Base-by-base conservation (phyloP, 2,113 vertebrate species). In the Cephalophus harveyi region DNA sequence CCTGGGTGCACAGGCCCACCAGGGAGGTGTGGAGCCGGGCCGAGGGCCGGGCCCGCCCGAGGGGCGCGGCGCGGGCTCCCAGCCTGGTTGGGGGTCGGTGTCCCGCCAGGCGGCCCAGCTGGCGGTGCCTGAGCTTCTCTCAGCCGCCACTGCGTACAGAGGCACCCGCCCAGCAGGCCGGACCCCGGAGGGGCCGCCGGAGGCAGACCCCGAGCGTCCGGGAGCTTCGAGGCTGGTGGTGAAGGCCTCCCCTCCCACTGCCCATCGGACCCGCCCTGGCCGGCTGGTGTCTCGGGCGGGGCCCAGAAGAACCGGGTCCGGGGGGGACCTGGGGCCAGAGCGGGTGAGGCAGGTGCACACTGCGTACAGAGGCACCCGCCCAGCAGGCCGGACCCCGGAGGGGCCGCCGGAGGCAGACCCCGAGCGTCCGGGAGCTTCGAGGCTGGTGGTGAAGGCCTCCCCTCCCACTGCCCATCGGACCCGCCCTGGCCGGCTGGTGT, bases 21-120 rank as follows among this genome's bases (percentile, higher is more conserved):
- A 23, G 57, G 48, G 10, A 21, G 23, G 36, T 6, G 0, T 15
- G 1, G 50, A 25, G 33, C 15, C 2, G 0, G 6, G 10, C 0
- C 15, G 7, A 14, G 27, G 52, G 40, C 33, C 28, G 3, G 25
- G 27, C 43, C 43, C 7, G 4, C 25, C 10, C 0, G 2, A 25
- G 57, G 71, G 12, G 2, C n/a, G 3, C 5, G 0, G 7, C 2
- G 1, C 16, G 11, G 46, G 16, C 5, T 6, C 5, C 28, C 9
- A 3, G 1, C 46, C 16, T 33, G 23, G 46, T 12, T 2, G 5
- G 28, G 16, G 28, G 46, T 33, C 5, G 3, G 48, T 1, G 2
- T 8, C 46, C 27, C 46, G 1, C 3, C 2, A 5, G 7, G 8
- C 15, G 4, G 8, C 27, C 17, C 4, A 10, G 15, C 43, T 30